Evolutionary conservation across 23 tunicate genomes (phyloP).

Genomic region (Styela plicata): DNA sequence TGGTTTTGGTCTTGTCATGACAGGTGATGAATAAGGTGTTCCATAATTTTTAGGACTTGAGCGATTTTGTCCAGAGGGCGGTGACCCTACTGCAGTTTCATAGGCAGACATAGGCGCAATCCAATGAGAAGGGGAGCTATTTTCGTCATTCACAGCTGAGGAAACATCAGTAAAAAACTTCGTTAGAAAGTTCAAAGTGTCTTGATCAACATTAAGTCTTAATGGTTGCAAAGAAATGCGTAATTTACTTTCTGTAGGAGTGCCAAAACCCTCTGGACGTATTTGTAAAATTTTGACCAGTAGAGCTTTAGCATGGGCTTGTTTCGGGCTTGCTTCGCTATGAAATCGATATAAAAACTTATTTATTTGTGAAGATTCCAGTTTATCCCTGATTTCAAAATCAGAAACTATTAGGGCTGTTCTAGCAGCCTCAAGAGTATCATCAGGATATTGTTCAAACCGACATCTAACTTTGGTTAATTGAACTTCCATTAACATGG

Average conservation of each 20-base stretch:
- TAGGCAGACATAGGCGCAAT: background rate
- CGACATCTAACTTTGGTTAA: conserved; percentile 49
- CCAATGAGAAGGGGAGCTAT: background rate
- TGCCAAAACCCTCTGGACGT: conserved; percentile 26
- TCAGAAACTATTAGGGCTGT: conserved; percentile 57
- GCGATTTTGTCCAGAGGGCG: background rate
- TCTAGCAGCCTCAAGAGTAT: conserved; percentile 32
- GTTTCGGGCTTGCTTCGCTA: conserved; percentile 60
- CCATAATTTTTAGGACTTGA: background rate
- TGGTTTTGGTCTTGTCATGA: background rate
- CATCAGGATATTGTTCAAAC: conserved; percentile 56
- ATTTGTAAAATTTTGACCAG: conserved; percentile 53
- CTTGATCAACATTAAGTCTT: conserved; percentile 86
- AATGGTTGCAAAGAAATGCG: conserved; percentile 82
- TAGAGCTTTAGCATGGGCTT: conserved; percentile 68
- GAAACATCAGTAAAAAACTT: conserved; percentile 43
- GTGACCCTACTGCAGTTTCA: conserved; percentile 9
- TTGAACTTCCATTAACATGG: conserved; percentile 66
- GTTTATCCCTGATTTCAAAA: conserved; percentile 75
- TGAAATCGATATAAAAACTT: conserved; percentile 88
- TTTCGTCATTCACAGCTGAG: conserved; percentile 16
- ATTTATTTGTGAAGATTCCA: conserved; percentile 83
- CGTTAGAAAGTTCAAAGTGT: conserved; percentile 55
- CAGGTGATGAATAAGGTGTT: background rate
- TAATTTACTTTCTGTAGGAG: conserved; percentile 52